Conservation (phyloP, 35 echinoderm and acorn worm genomes). For the Heliocidaris tuberculata region DNA sequence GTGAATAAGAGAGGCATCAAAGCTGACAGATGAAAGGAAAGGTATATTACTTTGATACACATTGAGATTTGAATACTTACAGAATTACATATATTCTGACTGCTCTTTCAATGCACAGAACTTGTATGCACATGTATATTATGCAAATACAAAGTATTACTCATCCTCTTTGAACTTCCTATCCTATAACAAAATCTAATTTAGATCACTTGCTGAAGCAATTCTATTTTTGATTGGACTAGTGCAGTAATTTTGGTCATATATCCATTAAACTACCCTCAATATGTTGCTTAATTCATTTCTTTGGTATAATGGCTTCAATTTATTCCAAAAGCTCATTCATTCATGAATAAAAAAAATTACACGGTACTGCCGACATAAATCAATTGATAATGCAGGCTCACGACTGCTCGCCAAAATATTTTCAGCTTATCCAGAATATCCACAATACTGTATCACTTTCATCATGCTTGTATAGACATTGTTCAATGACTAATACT, state of each 20-base stretch:
- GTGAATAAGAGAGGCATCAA: no score
- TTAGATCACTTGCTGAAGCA: neutral
- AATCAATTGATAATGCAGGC: neutral
- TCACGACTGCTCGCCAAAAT: neutral
- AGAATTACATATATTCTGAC: no score
- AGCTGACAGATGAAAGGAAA: no score
- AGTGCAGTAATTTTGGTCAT: neutral
- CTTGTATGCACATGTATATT: no score
- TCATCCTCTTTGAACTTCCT: neutral
- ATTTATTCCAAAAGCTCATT: constrained; percentile 3
- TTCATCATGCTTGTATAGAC: neutral
- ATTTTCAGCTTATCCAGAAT: neutral
- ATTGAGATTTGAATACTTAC: no score
- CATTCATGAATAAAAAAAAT: constrained; percentile 6
- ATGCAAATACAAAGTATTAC: neutral
- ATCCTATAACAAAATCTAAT: neutral
- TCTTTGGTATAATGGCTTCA: neutral
- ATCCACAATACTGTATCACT: neutral
- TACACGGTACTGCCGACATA: neutral
- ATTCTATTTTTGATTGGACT: constrained; percentile 12
- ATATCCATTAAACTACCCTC: neutral
- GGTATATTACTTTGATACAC: no score
- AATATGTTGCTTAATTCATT: neutral
- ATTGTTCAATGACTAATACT: neutral
- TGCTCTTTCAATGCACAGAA: no score